phyloP scores from a whole-genome alignment of 1,140 invertebrate genomes.

The Drosophila pseudoananassae region DNA sequence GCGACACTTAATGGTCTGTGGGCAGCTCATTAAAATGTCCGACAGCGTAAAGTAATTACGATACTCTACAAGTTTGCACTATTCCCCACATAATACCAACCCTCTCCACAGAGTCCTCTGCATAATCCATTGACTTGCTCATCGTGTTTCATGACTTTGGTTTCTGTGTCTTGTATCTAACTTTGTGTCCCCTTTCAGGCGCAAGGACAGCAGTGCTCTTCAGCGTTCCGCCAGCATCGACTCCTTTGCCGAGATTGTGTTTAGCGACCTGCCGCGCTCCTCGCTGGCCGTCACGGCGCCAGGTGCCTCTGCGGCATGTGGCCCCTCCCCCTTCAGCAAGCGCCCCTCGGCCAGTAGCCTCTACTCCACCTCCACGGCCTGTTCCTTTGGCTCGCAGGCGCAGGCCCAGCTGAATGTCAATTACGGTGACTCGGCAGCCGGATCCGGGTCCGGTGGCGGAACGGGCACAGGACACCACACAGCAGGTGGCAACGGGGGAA shows the following conservation, averaged over 20 bases:
- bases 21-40: slow-evolving; percentile 72
- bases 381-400: slow-evolving; percentile 52
- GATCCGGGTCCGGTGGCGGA: slow-evolving; percentile 19
- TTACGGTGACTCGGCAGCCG: slow-evolving; percentile 70
- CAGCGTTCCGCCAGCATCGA: slow-evolving; percentile 93
- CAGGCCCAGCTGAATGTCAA: slow-evolving; percentile 81
- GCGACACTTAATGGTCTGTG: slow-evolving; percentile 58
- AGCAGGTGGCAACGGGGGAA: slow-evolving; percentile 48
- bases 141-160: slow-evolving; percentile 19
- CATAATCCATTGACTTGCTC: slow-evolving; percentile 15
- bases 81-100: slow-evolving; percentile 9
- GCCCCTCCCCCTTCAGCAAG: slow-evolving; percentile 78
- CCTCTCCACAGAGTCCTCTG: background rate
- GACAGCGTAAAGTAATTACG: slow-evolving; percentile 74
- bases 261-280: slow-evolving; percentile 82
- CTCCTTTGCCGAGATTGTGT: slow-evolving; percentile 88
- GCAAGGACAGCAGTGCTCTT: slow-evolving; percentile 86
- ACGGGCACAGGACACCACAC: slow-evolving; percentile 54
- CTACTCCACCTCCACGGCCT: slow-evolving; percentile 82
- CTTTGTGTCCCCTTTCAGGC: slow-evolving; percentile 80
- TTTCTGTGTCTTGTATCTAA: slow-evolving; percentile 32
- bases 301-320: slow-evolving; percentile 19
- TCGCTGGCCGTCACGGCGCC: slow-evolving; percentile 67
- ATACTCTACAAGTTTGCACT: slow-evolving; percentile 70
- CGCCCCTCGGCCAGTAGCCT: slow-evolving; percentile 85